Evolutionary conservation across 2,888 invertebrate genomes (phyloP), one percentile per base, ranked within the genome.

Genomic region (Cantharis flavilabris): DNA sequence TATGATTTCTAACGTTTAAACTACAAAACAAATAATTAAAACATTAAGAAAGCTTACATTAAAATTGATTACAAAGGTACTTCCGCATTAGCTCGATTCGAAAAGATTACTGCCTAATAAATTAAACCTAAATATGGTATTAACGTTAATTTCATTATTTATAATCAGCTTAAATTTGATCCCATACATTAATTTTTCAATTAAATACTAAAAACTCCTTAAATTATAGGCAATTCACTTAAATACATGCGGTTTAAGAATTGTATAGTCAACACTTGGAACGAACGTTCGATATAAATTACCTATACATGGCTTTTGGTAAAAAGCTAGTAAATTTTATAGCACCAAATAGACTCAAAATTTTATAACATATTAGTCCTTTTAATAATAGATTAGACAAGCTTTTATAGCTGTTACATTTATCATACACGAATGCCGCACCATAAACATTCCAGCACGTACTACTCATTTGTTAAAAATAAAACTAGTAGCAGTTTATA

Each of bases 401-500:
- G 70, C 65, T 49, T 71, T 69, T 71, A 65, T 49, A 70, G 65
- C 33, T 49, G 72, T 72, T 72, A 64, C 72, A 72, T 72, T 72
- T 64, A 72, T 65, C 65, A 71, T 33, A 23, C 65, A 14, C 11
- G 28, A 63, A 65, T 63, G 76, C 76, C 76, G 76, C 76, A 76
- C 76, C 71, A 26, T 72, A 69, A 26, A 23, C 76, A 76, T 76
- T 23, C 72, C 76, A 70, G 16, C 76, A 76, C 72, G 76, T 67
- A 70, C 76, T 73, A 76, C 76, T 78, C 77, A 80, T 80, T 80
- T 76, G 73, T 79, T 79, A 79, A 79, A 78, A 80, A 80, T 74
- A 80, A 81, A 81, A 82, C 80, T 81, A 76, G 81, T 82, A 81
- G 82, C 80, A 76, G 76, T 76, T 79, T 79, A 49, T 73, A 79